Evolutionary conservation across 2,888 invertebrate species (phyloP).

Genomic region (Ganaspis brasiliensis): DNA sequence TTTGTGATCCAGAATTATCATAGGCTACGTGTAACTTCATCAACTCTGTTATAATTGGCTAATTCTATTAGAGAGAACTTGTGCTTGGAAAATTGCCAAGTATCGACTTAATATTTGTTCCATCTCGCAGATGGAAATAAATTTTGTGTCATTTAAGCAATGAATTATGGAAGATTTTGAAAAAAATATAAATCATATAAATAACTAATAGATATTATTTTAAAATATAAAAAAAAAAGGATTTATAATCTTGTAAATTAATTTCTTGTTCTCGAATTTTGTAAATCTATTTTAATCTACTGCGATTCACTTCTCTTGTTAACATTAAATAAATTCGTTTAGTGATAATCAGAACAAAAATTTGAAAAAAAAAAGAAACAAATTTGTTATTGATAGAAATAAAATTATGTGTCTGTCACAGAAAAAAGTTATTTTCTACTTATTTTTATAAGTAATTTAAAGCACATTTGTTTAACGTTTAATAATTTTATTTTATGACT

Average conservation of each 20-base stretch:
- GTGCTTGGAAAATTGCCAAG: conserved; percentile 11
- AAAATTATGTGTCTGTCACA: neutral
- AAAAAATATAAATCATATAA: neutral
- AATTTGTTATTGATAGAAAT: neutral
- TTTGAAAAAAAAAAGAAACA: neutral
- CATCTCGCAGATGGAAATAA: neutral
- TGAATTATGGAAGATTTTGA: neutral
- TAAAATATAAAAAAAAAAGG: neutral
- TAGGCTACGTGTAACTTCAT: conserved; percentile 9
- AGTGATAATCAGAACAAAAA: conserved; percentile 8
- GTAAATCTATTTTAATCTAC: neutral
- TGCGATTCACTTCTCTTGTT: conserved; percentile 20
- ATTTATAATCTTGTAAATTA: too few species aligned
- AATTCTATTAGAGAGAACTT: conserved; percentile 27
- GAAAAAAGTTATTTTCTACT: neutral
- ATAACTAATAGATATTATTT: neutral
- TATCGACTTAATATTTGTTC: conserved; percentile 8
- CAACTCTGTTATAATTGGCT: conserved; percentile 35
- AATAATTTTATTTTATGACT: neutral
- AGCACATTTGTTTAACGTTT: neutral
- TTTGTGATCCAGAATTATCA: neutral
- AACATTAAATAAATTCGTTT: conserved; percentile 13
- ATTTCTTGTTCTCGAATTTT: neutral
- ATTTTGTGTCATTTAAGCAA: neutral
- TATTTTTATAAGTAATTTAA: conserved; percentile 4